Base-by-base conservation (phyloP, 2,113 vertebrate genomes). In the Psittacus erithacus region DNA sequence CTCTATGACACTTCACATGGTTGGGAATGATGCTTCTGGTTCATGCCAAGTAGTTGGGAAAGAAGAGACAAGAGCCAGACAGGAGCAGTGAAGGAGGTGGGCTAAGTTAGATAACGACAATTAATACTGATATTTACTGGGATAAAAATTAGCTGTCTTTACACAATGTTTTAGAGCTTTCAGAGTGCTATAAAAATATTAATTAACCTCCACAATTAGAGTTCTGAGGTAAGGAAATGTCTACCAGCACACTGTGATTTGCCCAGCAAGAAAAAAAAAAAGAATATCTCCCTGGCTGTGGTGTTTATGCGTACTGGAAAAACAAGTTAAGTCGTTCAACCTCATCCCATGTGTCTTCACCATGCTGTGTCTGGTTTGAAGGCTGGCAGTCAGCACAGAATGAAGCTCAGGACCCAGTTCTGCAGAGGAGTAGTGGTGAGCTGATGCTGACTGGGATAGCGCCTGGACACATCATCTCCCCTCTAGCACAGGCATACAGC, bases 1-100 rank as follows among this genome's bases (percentile, higher is more conserved):
- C 70, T 89, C 91, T 81, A 38, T 90, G 88, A 96, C 95, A 95
- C 8, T 5, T 44, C 76, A 67, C 79, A 39, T 35, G 41, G 43
- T 79, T 59, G 69, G 59, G 41, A 91, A 82, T 24, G 52, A 79
- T 71, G 69, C 70, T 78, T 95, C 62, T 50, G 77, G 25, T 84
- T 96, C 62, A 50, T 73, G 81, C 59, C 65, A 75, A 81, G 35
- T 18, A 64, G 19, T 71, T 93, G 68, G 57, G 95, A 91, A 81
- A 69, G 50, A 70, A 94, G n/a, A 43, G 52, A 64, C 38, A 28
- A 65, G 64, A 95, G 80, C 41, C 38, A 83, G 68, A 59, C 63
- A 82, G 33, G 29, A 43, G 35, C 44, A 25, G 33, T 41, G 25
- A 52, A 90, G 59, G 49, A 88, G 38, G 43, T 67, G 13, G 41